Evolutionary conservation across 2,888 invertebrate species (phyloP).

Genomic region (Acleris literana): DNA sequence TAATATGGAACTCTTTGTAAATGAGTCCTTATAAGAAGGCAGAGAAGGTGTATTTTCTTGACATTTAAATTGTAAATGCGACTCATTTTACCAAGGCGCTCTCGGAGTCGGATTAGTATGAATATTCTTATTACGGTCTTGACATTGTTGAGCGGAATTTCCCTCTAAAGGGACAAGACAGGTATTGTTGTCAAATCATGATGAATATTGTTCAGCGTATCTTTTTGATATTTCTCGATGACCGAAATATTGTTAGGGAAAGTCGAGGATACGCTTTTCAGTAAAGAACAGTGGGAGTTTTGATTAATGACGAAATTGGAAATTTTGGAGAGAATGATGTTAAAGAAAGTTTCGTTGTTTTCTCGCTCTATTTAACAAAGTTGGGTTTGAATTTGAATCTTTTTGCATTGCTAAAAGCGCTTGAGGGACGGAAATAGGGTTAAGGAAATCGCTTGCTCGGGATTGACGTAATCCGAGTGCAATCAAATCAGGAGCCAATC

Average conservation of each 20-base stretch:
- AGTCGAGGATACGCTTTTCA: background rate
- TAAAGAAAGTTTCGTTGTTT: no score
- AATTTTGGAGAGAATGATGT: no score
- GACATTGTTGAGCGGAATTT: slow-evolving; percentile 20
- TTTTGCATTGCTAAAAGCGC: background rate
- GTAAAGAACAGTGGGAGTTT: background rate
- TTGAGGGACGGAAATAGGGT: background rate
- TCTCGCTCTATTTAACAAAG: background rate
- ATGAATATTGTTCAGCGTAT: background rate
- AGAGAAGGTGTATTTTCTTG: no score
- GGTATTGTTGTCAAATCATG: slow-evolving; percentile 33
- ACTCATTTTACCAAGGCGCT: slow-evolving; percentile 2
- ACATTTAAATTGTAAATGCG: no score
- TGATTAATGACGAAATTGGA: background rate
- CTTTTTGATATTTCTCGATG: background rate
- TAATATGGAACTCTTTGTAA: no score
- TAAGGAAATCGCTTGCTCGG: background rate
- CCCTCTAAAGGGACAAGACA: slow-evolving; percentile 28
- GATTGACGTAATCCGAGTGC: slow-evolving; percentile 19
- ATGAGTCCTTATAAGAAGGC: no score
- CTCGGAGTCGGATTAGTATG: slow-evolving; percentile 29
- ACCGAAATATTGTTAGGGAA: background rate
- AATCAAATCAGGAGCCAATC: slow-evolving; percentile 34
- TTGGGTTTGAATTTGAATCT: background rate
- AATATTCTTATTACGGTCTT: slow-evolving; percentile 34